Conservation (phyloP, 2,888 invertebrate species). For the Diaperis boleti region DNA sequence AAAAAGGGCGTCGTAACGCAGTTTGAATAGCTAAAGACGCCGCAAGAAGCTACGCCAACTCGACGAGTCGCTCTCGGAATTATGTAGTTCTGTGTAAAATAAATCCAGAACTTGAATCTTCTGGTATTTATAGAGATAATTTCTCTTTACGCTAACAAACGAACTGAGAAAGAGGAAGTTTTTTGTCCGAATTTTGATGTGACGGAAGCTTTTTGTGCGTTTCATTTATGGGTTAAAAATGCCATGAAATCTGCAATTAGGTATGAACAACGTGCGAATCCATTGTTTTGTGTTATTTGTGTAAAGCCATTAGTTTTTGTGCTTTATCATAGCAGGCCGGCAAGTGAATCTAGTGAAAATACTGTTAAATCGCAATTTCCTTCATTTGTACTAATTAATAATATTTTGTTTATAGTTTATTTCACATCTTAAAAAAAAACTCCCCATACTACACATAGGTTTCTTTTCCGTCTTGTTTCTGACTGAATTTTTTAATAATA, state of each 20-base stretch:
- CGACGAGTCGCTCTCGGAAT: slow-evolving; percentile 50
- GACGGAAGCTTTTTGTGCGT: slow-evolving; percentile 8
- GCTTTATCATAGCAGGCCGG: neutral
- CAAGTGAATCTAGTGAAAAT: too few species aligned
- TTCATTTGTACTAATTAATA: too few species aligned
- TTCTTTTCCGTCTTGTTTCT: too few species aligned
- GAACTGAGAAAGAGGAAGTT: slow-evolving; percentile 7
- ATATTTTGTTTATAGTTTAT: too few species aligned
- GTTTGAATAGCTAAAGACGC: slow-evolving; percentile 57
- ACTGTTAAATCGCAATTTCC: too few species aligned
- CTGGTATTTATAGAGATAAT: slow-evolving; percentile 42
- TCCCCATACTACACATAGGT: too few species aligned
- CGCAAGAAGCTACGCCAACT: slow-evolving; percentile 47
- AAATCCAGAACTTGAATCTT: slow-evolving; percentile 41
- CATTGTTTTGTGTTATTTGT: slow-evolving; percentile 18
- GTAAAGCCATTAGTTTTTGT: slow-evolving; percentile 6
- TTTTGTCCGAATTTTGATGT: slow-evolving; percentile 13
- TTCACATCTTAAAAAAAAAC: too few species aligned
- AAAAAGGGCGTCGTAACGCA: slow-evolving; percentile 55
- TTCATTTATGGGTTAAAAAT: slow-evolving; percentile 21
- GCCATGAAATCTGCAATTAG: slow-evolving; percentile 32
- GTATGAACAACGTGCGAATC: slow-evolving; percentile 10
- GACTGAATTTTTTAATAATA: too few species aligned
- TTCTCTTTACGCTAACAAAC: slow-evolving; percentile 35
- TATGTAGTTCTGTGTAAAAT: slow-evolving; percentile 47